These are phyloP conservation scores for Rhinolophus ferrumequinum DNA, from an alignment of 2,113 vertebrate species.

Conservation along the genomic window DNA sequence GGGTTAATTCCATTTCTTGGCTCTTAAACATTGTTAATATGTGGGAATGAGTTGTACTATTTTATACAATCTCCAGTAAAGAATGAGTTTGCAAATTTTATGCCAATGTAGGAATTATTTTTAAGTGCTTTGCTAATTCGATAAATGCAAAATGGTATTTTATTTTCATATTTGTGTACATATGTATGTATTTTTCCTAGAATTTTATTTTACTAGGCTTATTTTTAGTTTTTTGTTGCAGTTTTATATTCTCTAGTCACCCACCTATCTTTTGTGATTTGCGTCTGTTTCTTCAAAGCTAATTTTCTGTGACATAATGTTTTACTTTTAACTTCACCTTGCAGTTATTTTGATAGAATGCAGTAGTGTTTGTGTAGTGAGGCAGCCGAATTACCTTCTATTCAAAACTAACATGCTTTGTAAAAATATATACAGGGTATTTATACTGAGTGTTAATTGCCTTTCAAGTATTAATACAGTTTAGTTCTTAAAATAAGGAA, in stretches of 20 bases:
- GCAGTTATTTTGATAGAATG: not conserved
- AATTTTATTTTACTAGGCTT: not conserved
- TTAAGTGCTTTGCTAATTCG: constrained; percentile 19
- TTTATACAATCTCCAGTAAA: not conserved
- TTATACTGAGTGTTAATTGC: not conserved
- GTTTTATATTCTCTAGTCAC: not conserved
- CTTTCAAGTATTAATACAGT: not conserved
- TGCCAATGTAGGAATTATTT: not conserved
- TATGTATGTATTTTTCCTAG: not conserved
- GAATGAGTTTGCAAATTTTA: constrained; percentile 1
- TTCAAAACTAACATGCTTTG: not conserved
- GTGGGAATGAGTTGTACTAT: not conserved
- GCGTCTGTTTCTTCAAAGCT: not conserved
- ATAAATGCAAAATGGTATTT: not conserved
- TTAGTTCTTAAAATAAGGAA: not conserved
- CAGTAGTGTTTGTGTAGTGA: not conserved
- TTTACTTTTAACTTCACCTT: not conserved
- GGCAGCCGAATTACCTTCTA: not conserved
- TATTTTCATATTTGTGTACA: not conserved
- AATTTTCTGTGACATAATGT: not conserved
- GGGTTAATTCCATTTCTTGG: not conserved
- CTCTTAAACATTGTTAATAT: not conserved
- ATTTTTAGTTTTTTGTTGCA: not conserved
- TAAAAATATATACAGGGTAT: not conserved
- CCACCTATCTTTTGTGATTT: not conserved